phyloP scores from a whole-genome alignment of 1,140 invertebrate species.

The Drosophila ercepeae region DNA sequence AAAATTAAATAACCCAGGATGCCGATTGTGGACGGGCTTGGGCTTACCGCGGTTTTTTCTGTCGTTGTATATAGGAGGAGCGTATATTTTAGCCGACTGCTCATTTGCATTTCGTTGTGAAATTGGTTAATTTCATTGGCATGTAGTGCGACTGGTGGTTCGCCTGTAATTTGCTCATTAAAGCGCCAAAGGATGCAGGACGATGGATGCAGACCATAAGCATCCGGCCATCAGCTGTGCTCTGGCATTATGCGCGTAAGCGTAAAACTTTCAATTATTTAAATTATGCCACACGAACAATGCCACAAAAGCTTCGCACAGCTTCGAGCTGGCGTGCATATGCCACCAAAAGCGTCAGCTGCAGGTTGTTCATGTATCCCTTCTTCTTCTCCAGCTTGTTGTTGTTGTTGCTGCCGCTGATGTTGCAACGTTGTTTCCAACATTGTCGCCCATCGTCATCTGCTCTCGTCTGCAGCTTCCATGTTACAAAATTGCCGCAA shows the following conservation, averaged over 20 bases:
- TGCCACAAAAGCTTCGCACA: conserved; percentile 63
- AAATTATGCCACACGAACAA: conserved; percentile 83
- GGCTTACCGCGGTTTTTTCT: conserved; percentile 13
- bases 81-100: conserved; percentile 49
- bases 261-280: conserved; percentile 83
- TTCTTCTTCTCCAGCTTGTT: no score
- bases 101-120: conserved; percentile 72
- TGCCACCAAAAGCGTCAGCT: conserved; percentile 64
- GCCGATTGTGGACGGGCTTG: conserved; percentile 8
- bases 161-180: conserved; percentile 66
- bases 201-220: neutral
- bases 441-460: conserved; percentile 51
- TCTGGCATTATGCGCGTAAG: conserved; percentile 71
- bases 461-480: conserved; percentile 38
- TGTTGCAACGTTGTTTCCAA: conserved; percentile 49
- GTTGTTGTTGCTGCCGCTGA: conserved; percentile 19
- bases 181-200: conserved; percentile 27
- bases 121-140: conserved; percentile 79
- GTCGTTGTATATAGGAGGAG: no score
- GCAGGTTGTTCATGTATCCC: conserved; percentile 47
- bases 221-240: conserved; percentile 65
- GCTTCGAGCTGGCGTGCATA: conserved; percentile 49
- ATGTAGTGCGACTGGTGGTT: conserved; percentile 26
- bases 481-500: conserved; percentile 81
- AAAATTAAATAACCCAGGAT: conserved; percentile 43